Percentiles rank a stretch among this genome's conserved stretches.
phyloP scores from a whole-genome alignment of 2,888 invertebrate species.

The Latrodectus hesperus region DNA sequence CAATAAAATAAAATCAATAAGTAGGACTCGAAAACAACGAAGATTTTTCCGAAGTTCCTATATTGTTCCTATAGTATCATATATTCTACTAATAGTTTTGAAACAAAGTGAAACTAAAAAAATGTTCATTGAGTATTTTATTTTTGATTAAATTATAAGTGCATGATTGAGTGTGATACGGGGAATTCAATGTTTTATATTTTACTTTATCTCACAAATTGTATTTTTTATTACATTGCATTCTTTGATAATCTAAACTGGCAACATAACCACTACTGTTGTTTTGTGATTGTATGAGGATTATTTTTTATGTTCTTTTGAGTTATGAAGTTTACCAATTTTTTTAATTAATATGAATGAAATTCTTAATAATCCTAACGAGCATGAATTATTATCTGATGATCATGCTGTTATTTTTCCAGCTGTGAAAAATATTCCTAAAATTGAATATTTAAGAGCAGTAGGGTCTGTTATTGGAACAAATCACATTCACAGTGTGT shows the following conservation, averaged over 20 bases:
- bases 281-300: neutral
- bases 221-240: too few species aligned
- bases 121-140: too few species aligned
- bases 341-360: neutral
- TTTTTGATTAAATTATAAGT: too few species aligned
- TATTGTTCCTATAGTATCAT: too few species aligned
- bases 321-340: neutral
- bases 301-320: neutral
- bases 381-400: neutral
- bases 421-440: neutral
- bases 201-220: too few species aligned
- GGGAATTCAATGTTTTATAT: too few species aligned
- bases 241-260: neutral
- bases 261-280: neutral
- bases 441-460: constrained; percentile 6
- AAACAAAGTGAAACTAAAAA: too few species aligned
- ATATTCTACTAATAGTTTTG: too few species aligned
- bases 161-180: too few species aligned
- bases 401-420: constrained; percentile 25
- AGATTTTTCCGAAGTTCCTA: too few species aligned
- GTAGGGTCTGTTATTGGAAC: constrained; percentile 26
- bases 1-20: too few species aligned
- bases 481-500: constrained; percentile 28
- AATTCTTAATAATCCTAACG: neutral
- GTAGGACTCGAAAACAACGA: too few species aligned